Conservation (phyloP, 2,113 vertebrate species). For the Leucosticte australis region DNA sequence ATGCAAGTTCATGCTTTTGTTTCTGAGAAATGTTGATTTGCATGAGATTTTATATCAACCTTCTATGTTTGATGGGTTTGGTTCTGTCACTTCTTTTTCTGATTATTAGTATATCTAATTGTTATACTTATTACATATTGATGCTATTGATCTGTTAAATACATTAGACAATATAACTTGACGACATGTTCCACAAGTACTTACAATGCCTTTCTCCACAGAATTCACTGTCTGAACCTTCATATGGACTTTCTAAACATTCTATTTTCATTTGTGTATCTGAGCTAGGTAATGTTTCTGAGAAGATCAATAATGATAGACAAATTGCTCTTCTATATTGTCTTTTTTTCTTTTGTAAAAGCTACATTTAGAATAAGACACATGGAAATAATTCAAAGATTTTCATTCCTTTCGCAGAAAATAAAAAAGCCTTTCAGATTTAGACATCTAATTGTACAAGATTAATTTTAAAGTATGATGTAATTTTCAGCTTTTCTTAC, state of each 20-base stretch:
- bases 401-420: neutral
- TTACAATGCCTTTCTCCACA: neutral
- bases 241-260: neutral
- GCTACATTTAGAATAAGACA: neutral
- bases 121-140: neutral
- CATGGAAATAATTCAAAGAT: neutral
- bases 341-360: neutral
- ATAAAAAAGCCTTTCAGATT: neutral
- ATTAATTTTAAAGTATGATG: neutral
- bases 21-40: neutral
- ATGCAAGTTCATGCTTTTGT: neutral
- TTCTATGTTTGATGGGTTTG: neutral
- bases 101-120: neutral
- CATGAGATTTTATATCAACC: neutral
- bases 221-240: neutral
- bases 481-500: neutral
- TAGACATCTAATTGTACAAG: neutral
- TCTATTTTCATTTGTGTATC: neutral
- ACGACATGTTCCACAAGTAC: neutral
- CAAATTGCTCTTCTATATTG: neutral
- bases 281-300: neutral
- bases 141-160: neutral
- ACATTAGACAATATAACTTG: neutral
- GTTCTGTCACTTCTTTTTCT: neutral
- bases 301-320: neutral